Evolutionary conservation across 2,797 vertebrate species (phyloP), one percentile per base, ranked within the genome.

Genomic region (Dermochelys coriacea): DNA sequence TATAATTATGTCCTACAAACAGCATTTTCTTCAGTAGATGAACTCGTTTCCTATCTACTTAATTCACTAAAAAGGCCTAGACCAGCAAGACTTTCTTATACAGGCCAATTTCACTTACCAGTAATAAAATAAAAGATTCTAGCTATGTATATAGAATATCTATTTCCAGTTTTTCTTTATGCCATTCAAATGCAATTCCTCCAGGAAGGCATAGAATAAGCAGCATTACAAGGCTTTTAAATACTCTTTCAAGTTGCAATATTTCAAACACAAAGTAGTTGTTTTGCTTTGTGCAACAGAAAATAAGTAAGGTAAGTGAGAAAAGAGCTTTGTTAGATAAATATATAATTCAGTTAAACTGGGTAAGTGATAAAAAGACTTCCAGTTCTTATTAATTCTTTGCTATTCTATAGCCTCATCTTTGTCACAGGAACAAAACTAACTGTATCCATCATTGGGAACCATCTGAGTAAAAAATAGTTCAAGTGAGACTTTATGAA

Each of bases 41-140:
- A 91, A 95, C 88, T 82, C 91, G 15, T 85, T 86, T 89, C 61
- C 41, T 87, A 37, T 50, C 86, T 47, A 77, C 21, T 84, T 85
- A 87, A 93, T 45, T 93, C 47, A 90, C 12, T 86, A 88, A 74
- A 89, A 88, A 89, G 12, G 16, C 41, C 55, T 37, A 85, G 9
- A n/a, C 47, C 61, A 92, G 41, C 41, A 88, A 77, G 41, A 74
- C 1, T 5, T 78, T 29, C 52, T 31, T 45, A 50, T n/a, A 37
- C 21, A 86, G 29, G 80, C 31, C 94, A 84, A 94, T 84, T 25
- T 95, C 87, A 82, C 19, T 71, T 71, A 41, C 5, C 52, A 37
- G 89, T 87, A 11, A 82, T 87, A 85, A 84, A 55, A 12, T 47
- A 54, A 91, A 93, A 57, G 2, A 49, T 51, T 75, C 10, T 51